Evolutionary conservation across 2,113 vertebrate genomes (phyloP).

Genomic region (Takifugu bimaculatus): DNA sequence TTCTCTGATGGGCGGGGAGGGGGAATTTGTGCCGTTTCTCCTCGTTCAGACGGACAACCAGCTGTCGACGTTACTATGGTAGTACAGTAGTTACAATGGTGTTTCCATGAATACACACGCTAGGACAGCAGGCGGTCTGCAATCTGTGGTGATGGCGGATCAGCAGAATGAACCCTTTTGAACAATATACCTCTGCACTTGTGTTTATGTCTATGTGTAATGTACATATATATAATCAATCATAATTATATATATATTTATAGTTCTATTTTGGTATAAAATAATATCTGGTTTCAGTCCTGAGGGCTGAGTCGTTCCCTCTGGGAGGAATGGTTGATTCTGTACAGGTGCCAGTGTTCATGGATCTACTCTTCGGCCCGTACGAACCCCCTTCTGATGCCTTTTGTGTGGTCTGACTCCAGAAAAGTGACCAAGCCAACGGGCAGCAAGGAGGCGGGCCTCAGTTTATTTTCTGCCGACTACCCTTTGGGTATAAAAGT

Average conservation of each 20-base stretch:
- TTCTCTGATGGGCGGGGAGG: constrained; percentile 54
- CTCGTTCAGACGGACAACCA: constrained; percentile 75
- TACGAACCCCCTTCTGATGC: constrained; percentile 25
- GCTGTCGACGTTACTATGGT: constrained; percentile 82
- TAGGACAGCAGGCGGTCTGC: constrained; percentile 85
- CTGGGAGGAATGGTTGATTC: constrained; percentile 74
- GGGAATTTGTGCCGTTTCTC: constrained; percentile 77
- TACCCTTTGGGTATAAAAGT: constrained; percentile 66
- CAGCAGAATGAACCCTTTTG: constrained; percentile 79
- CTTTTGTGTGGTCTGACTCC: constrained; percentile 19
- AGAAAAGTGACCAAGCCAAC: constrained; percentile 22
- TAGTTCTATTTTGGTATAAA: constrained; percentile 79
- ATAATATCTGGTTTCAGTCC: constrained; percentile 71
- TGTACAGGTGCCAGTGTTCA: constrained; percentile 70
- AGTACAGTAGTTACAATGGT: constrained; percentile 80
- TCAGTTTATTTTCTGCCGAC: constrained; percentile 43
- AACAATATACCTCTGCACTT: constrained; percentile 80
- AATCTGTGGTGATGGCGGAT: constrained; percentile 78
- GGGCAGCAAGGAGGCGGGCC: constrained; percentile 53
- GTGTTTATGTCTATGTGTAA: constrained; percentile 80
- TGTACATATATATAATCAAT: constrained; percentile 78
- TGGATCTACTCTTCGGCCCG: constrained; percentile 59
- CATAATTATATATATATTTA: constrained; percentile 74
- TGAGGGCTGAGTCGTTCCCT: constrained; percentile 66
- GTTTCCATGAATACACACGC: constrained; percentile 80